Percentiles rank a stretch among this genome's conserved stretches.
Evolutionary conservation across 1,140 invertebrate genomes (phyloP).

Genomic region (Drosophila kanapiae): DNA sequence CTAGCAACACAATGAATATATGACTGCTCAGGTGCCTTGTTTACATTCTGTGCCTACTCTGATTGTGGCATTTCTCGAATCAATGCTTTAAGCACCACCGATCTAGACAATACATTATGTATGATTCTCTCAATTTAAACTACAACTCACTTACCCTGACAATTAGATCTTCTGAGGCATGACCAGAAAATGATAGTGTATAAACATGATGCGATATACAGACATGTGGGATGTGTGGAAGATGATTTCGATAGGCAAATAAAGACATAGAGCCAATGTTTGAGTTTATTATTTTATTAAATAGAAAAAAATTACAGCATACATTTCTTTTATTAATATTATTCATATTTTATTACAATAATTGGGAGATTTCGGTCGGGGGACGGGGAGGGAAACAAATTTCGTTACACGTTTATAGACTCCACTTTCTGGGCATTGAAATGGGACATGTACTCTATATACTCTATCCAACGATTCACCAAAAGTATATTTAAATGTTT

Average conservation of each 20-base stretch:
- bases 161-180: slow-evolving; percentile 17
- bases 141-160: slow-evolving; percentile 31
- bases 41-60: too few relatives aligned
- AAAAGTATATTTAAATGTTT: slow-evolving; percentile 20
- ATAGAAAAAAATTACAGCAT: slow-evolving; percentile 58
- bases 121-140: not conserved
- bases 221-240: slow-evolving; percentile 15
- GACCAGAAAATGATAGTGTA: slow-evolving; percentile 80
- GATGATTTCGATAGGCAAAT: slow-evolving; percentile 53
- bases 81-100: not conserved
- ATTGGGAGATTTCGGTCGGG: slow-evolving; percentile 37
- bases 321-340: slow-evolving; percentile 64
- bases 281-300: slow-evolving; percentile 53
- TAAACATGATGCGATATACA: slow-evolving; percentile 65
- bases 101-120: not conserved
- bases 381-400: slow-evolving; percentile 44
- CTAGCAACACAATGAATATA: too few relatives aligned
- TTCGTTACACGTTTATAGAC: slow-evolving; percentile 73
- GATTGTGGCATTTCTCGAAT: too few relatives aligned
- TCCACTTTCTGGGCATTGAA: slow-evolving; percentile 74
- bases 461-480: slow-evolving; percentile 28
- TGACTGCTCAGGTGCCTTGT: too few relatives aligned
- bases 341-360: slow-evolving; percentile 67
- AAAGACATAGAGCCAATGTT: slow-evolving; percentile 46
- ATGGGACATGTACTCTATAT: slow-evolving; percentile 25